A percentile compares a stretch with the other conserved stretches of the same genome.
These are phyloP conservation scores for Armadillidium nasatum DNA, from an alignment of 1,140 invertebrate species.

Conservation along the genomic window DNA sequence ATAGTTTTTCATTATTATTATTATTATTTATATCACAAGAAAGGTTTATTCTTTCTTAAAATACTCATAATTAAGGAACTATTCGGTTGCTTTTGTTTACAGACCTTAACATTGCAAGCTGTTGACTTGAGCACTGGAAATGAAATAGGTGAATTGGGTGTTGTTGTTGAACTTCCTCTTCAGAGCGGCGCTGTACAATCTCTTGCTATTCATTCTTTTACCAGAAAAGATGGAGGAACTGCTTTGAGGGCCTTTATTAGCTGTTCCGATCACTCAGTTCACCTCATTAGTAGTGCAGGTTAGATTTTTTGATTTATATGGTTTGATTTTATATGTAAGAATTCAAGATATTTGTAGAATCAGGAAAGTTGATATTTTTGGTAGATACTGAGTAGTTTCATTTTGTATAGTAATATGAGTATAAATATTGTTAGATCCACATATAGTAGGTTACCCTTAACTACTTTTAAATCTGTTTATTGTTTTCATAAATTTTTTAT, in stretches of 20 bases:
- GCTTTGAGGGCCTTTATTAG: slow-evolving; percentile 33
- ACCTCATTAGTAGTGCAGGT: slow-evolving; percentile 39
- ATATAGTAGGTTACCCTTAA: no score
- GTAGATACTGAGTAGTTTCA: no score
- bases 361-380: no score
- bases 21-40: no score
- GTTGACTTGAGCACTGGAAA: slow-evolving; percentile 30
- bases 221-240: slow-evolving; percentile 29
- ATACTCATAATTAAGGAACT: background rate
- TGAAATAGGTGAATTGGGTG: slow-evolving; percentile 34
- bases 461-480: no score
- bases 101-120: slow-evolving; percentile 33
- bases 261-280: slow-evolving; percentile 34
- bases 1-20: no score
- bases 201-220: slow-evolving; percentile 29
- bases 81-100: background rate
- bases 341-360: no score
- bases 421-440: no score
- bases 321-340: no score
- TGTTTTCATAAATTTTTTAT: no score
- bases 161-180: slow-evolving; percentile 34
- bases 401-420: no score
- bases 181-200: slow-evolving; percentile 32
- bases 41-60: background rate
- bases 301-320: background rate